phyloP scores from a whole-genome alignment of 2,888 invertebrate species.

The Lamproptera curius region DNA sequence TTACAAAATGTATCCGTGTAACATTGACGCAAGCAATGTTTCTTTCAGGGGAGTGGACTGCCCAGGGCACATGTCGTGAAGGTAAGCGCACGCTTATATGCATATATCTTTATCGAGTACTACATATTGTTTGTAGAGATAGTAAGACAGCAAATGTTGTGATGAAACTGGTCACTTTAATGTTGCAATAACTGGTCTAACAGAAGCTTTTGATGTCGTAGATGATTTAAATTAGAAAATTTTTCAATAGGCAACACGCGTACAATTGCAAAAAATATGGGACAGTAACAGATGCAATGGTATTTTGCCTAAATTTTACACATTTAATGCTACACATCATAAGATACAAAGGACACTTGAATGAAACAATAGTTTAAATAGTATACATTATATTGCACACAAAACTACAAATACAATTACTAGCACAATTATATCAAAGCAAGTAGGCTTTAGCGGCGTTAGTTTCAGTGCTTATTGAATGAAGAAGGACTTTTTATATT shows the following conservation, averaged over 20 bases:
- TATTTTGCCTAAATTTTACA: too few relatives aligned
- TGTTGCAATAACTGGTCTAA: too few relatives aligned
- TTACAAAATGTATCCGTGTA: constrained; percentile 31
- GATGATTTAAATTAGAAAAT: constrained; percentile 1
- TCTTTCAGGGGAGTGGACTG: constrained; percentile 72
- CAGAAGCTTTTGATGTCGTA: constrained; percentile 15
- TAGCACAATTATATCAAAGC: background rate
- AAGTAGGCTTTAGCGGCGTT: background rate
- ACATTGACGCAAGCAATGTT: constrained; percentile 49
- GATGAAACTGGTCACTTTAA: too few relatives aligned
- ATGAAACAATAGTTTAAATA: background rate
- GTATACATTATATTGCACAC: background rate
- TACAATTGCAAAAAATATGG: constrained; percentile 21
- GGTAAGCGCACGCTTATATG: constrained; percentile 63
- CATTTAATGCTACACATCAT: constrained; percentile 6
- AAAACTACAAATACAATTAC: background rate
- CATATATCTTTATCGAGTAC: constrained; percentile 17
- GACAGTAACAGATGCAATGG: constrained; percentile 26
- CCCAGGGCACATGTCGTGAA: constrained; percentile 63
- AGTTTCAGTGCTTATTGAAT: background rate
- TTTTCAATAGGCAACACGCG: constrained; percentile 19
- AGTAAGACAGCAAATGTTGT: too few relatives aligned
- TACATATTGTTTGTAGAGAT: too few relatives aligned
- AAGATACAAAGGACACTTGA: background rate
- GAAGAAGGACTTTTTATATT: too few relatives aligned